Evolutionary conservation across 2,888 invertebrate genomes (phyloP).

Genomic region (Amphipyra tragopoginis): DNA sequence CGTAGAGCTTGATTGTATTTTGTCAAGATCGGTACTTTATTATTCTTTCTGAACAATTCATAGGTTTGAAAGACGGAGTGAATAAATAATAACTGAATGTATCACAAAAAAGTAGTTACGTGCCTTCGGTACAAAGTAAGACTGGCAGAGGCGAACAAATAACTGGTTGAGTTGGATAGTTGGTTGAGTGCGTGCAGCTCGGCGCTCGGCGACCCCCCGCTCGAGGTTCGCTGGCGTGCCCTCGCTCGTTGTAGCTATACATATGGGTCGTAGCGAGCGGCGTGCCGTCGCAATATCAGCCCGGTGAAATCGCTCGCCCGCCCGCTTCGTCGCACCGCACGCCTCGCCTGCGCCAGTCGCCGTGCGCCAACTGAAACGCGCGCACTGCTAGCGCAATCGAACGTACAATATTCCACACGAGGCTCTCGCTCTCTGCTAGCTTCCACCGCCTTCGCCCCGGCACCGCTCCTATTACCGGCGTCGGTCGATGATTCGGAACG

Average conservation of each 20-base stretch:
- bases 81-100: conserved; percentile 58
- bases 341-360: conserved; percentile 89
- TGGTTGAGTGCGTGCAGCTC: conserved; percentile 83
- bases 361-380: conserved; percentile 90
- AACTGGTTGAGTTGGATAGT: conserved; percentile 80
- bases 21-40: conserved; percentile 43
- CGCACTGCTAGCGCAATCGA: conserved; percentile 88
- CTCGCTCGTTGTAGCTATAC: conserved; percentile 84
- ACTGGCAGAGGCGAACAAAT: conserved; percentile 69
- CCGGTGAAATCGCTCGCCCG: conserved; percentile 90
- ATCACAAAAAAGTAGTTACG: conserved; percentile 59
- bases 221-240: conserved; percentile 80
- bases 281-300: conserved; percentile 89
- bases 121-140: conserved; percentile 70
- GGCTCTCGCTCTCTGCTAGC: conserved; percentile 76
- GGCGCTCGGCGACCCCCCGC: conserved; percentile 80
- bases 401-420: conserved; percentile 81
- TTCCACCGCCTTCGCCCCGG: conserved; percentile 69
- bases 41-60: conserved; percentile 54
- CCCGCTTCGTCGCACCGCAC: conserved; percentile 86
- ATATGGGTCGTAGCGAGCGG: conserved; percentile 84
- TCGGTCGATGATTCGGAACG: conserved; percentile 70
- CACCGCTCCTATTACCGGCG: conserved; percentile 70
- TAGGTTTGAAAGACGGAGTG: conserved; percentile 50
- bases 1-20: conserved; percentile 32